Percentiles rank a stretch among this genome's conserved stretches.
Evolutionary conservation across 2,888 invertebrate genomes (phyloP).

Genomic region (Amphipoea lucens): DNA sequence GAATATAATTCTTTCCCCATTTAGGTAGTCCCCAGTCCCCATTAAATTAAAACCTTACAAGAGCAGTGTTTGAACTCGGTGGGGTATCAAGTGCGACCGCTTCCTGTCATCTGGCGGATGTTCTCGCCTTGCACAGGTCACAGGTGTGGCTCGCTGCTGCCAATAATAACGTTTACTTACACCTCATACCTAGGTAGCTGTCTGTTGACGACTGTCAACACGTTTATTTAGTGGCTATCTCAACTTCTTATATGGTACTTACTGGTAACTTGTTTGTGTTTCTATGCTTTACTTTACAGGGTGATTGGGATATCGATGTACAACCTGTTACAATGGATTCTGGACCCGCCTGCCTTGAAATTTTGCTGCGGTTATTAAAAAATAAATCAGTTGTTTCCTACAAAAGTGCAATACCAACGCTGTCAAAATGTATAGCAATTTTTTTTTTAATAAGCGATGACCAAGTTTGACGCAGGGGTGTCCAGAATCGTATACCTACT

Average conservation of each 20-base stretch:
- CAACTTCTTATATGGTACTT: background rate
- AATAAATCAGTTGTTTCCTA: too few relatives aligned
- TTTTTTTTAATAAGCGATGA: too few relatives aligned
- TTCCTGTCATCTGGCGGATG: conserved; percentile 78
- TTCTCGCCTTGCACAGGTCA: conserved; percentile 55
- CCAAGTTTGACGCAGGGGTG: too few relatives aligned
- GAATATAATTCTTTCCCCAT: background rate
- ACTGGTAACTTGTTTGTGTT: background rate
- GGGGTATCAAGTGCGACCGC: conserved; percentile 52
- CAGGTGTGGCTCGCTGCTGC: conserved; percentile 21
- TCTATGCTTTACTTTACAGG: background rate
- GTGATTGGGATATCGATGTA: too few relatives aligned
- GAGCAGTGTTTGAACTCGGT: background rate
- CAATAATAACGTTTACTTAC: conserved; percentile 13
- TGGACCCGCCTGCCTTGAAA: too few relatives aligned
- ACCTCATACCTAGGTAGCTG: background rate
- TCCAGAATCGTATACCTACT: too few relatives aligned
- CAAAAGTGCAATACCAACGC: too few relatives aligned
- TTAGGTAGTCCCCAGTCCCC: background rate
- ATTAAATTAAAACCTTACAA: conserved; percentile 41
- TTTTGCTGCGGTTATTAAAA: too few relatives aligned
- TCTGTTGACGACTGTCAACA: background rate
- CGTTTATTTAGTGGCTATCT: background rate
- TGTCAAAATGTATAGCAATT: too few relatives aligned
- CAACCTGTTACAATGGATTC: too few relatives aligned